phyloP scores from a whole-genome alignment of 2,888 invertebrate species.

The Dasypolia templi region DNA sequence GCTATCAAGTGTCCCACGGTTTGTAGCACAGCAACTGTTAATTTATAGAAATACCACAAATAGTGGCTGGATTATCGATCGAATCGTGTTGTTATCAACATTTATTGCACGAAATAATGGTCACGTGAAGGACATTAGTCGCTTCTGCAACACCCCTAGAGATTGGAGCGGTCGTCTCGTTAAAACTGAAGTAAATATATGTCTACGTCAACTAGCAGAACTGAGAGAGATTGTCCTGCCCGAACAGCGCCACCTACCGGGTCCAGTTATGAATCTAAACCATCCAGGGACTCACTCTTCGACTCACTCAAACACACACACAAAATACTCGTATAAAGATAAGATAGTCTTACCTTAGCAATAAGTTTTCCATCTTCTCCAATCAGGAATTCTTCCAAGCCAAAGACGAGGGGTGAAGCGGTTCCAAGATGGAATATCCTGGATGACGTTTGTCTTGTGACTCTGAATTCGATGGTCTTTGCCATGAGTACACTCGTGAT shows the following conservation, averaged over 20 bases:
- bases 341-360: slow-evolving; percentile 79
- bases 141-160: slow-evolving; percentile 3
- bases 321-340: too few relatives aligned
- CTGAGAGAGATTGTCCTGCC: too few relatives aligned
- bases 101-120: neutral
- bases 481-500: slow-evolving; percentile 88
- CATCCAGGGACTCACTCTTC: too few relatives aligned
- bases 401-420: slow-evolving; percentile 87
- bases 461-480: slow-evolving; percentile 89
- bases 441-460: slow-evolving; percentile 85
- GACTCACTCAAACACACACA: too few relatives aligned
- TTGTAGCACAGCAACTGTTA: too few relatives aligned
- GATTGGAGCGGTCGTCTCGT: neutral
- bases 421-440: slow-evolving; percentile 89
- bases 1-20: too few relatives aligned
- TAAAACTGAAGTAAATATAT: neutral
- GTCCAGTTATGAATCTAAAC: too few relatives aligned
- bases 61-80: neutral
- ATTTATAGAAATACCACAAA: neutral
- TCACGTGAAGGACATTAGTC: neutral
- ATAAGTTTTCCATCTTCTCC: slow-evolving; percentile 86
- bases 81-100: neutral
- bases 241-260: too few relatives aligned
- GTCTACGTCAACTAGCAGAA: neutral
- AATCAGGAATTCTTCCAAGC: slow-evolving; percentile 85